Conservation (phyloP, 2,888 invertebrate species). For the Abrostola tripartita region DNA sequence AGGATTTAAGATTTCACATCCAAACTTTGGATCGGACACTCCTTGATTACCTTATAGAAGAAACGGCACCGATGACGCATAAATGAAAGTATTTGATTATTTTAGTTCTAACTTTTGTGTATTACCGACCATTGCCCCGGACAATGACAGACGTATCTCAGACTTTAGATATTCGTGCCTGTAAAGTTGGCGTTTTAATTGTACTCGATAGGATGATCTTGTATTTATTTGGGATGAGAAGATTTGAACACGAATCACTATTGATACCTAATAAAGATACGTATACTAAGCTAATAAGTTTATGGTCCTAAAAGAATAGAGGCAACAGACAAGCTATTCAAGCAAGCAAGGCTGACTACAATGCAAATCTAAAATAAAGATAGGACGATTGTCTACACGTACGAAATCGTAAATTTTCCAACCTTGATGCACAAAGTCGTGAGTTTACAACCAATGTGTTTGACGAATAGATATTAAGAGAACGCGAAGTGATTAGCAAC, state of each 20-base stretch:
- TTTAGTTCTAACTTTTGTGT: constrained; percentile 18
- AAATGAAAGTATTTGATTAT: constrained; percentile 25
- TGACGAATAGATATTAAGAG: constrained; percentile 60
- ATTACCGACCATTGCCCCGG: constrained; percentile 23
- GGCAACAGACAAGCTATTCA: not conserved
- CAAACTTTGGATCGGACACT: constrained; percentile 22
- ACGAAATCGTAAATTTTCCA: constrained; percentile 2
- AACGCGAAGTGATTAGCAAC: constrained; percentile 75
- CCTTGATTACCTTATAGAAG: constrained; percentile 6
- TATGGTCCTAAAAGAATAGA: too few species aligned
- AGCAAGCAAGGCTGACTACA: not conserved
- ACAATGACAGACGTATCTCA: constrained; percentile 6
- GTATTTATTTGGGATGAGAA: too few species aligned
- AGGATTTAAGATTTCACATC: constrained; percentile 27
- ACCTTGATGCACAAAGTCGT: constrained; percentile 9
- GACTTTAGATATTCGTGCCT: constrained; percentile 2
- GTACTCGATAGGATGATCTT: too few species aligned
- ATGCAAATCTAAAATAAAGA: constrained; percentile 1
- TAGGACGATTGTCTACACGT: not conserved
- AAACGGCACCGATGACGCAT: constrained; percentile 36
- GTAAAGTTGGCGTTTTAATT: not conserved
- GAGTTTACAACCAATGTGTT: constrained; percentile 19
- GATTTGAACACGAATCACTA: too few species aligned
- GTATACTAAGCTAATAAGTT: too few species aligned
- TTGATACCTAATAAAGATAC: too few species aligned